Base-by-base conservation (phyloP, 1,140 invertebrate species). In the Diachasmimorpha longicaudata region DNA sequence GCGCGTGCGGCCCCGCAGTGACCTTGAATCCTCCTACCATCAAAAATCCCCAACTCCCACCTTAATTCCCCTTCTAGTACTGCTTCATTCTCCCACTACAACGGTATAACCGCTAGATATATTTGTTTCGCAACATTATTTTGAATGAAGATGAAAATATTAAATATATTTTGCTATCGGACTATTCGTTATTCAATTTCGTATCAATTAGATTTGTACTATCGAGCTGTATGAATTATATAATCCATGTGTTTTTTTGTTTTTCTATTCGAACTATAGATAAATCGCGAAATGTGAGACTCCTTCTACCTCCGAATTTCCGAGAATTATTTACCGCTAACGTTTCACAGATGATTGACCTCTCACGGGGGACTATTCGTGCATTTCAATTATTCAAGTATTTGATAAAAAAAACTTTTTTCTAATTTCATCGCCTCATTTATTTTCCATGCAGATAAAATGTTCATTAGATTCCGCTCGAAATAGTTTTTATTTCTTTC, bases 1-100 rank as follows among this genome's bases (percentile, higher is more conserved):
- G 86, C 85, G 86, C 83, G 85, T 86, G 86, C 85, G 84, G 81
- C 83, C 80, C 83, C 83, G 79, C 76, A 77, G 80, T 85, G 86
- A 87, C 86, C 86, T 87, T 87, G 86, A 85, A 82, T 79, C 79
- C 79, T 76, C 81, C 77, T 73, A 77, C 79, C 63, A 21, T 44
- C 71, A 52, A 23, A 69, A 71, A 80, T 72, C 68, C 75, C 70
- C 72, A 48, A 58, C 19, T 68, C 74, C 63, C 72, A 66, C 63
- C 25, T 78, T 63, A 44, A 44, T 46, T 69, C 48, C 70, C 39
- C 55, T 19, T 74, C 44, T 16, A 44, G 63, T 69, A 23, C 74
- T 66, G 58, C 68, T 71, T 37, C 48, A 66, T 44, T 52, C 48
- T 52, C 48, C 48, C 48, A 52, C 48, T 16, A n/a, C 48, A 19